These are phyloP conservation scores for Steatocranus sp. DNA, from an alignment of 2,797 vertebrate species.

Conservation along the genomic window DNA sequence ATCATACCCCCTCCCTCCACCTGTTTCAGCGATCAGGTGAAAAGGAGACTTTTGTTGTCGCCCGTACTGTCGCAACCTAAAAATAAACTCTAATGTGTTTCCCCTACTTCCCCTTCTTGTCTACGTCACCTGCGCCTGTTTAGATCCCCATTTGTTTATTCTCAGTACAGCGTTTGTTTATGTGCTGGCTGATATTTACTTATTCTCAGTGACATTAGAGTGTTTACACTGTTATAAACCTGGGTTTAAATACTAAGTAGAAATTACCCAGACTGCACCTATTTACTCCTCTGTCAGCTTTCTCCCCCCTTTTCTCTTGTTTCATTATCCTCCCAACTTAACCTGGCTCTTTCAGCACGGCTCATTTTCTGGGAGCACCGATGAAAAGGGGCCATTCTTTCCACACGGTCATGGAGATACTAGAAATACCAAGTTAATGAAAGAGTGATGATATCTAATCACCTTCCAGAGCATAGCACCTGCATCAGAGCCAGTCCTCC, in stretches of 20 bases:
- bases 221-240: background rate
- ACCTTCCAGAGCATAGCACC: slow-evolving; percentile 67
- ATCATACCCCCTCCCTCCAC: slow-evolving; percentile 23
- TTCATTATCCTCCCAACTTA: slow-evolving; percentile 62
- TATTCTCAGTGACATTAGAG: background rate
- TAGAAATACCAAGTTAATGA: slow-evolving; percentile 70
- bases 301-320: slow-evolving; percentile 33
- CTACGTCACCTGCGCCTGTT: slow-evolving; percentile 22
- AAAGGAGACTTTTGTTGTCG: slow-evolving; percentile 49
- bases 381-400: slow-evolving; percentile 69
- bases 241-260: background rate
- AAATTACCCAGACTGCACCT: slow-evolving; percentile 1
- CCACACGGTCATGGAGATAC: slow-evolving; percentile 55
- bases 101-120: slow-evolving; percentile 32
- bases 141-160: slow-evolving; percentile 25
- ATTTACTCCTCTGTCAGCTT: slow-evolving; percentile 20
- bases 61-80: slow-evolving; percentile 29
- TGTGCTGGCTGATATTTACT: background rate
- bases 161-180: background rate
- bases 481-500: slow-evolving; percentile 32
- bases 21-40: slow-evolving; percentile 36
- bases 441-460: slow-evolving; percentile 76
- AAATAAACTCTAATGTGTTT: slow-evolving; percentile 48
- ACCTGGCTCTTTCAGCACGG: slow-evolving; percentile 62
- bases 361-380: slow-evolving; percentile 40